Evolutionary conservation across 2,888 invertebrate species (phyloP).

Genomic region (Drosophila macrospina): DNA sequence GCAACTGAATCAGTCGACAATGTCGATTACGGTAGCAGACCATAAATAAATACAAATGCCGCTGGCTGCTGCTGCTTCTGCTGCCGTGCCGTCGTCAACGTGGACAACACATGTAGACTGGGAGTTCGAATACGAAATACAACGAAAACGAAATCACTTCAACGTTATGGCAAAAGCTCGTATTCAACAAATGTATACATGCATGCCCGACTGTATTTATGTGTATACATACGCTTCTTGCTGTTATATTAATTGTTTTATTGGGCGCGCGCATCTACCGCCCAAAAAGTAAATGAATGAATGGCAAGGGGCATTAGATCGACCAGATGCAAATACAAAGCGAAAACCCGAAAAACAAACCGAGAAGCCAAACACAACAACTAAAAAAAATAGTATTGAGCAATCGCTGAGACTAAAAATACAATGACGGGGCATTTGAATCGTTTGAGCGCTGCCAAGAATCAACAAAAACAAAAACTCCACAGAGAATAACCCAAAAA

Average conservation of each 20-base stretch:
- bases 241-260: slow-evolving; percentile 51
- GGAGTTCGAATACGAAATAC: slow-evolving; percentile 23
- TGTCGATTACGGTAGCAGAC: slow-evolving; percentile 75
- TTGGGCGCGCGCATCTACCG: slow-evolving; percentile 30
- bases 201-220: background rate
- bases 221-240: slow-evolving; percentile 23
- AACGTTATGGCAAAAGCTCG: slow-evolving; percentile 29
- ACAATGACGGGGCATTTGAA: slow-evolving; percentile 39
- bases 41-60: slow-evolving; percentile 75
- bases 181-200: slow-evolving; percentile 6
- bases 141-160: slow-evolving; percentile 34
- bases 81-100: slow-evolving; percentile 44
- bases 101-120: slow-evolving; percentile 54
- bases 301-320: slow-evolving; percentile 16
- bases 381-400: slow-evolving; percentile 38
- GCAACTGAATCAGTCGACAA: slow-evolving; percentile 38
- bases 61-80: slow-evolving; percentile 35
- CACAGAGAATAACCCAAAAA: slow-evolving; percentile 6
- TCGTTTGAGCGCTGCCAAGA: slow-evolving; percentile 40
- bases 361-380: slow-evolving; percentile 33
- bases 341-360: slow-evolving; percentile 29
- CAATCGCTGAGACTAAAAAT: slow-evolving; percentile 62
- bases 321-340: slow-evolving; percentile 21
- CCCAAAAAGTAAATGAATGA: slow-evolving; percentile 45
- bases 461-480: slow-evolving; percentile 30